Conservation (phyloP, 1,140 invertebrate species). For the Gryon sp. region DNA sequence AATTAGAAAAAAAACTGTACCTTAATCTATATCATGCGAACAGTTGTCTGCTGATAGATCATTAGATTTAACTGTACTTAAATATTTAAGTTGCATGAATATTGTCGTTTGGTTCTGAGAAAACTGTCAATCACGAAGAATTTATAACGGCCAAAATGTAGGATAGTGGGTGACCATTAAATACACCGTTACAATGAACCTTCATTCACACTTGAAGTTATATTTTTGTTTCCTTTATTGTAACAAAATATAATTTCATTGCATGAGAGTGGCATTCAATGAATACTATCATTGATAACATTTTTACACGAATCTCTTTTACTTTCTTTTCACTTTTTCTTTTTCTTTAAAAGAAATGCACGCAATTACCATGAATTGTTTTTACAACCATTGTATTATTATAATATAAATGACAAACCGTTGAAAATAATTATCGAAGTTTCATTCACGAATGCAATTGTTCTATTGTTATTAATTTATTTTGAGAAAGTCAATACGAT, state of each 20-base stretch:
- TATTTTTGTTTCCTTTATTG: constrained; percentile 33
- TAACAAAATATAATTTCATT: no score
- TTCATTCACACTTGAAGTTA: constrained; percentile 64
- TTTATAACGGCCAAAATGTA: constrained; percentile 69
- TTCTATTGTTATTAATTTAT: constrained; percentile 26
- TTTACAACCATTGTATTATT: constrained; percentile 12
- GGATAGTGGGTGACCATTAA: constrained; percentile 75
- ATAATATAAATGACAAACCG: not conserved
- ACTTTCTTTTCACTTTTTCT: no score
- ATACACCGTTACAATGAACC: constrained; percentile 77
- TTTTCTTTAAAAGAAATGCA: no score
- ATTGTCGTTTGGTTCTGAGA: constrained; percentile 47
- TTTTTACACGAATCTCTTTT: no score
- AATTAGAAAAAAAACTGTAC: no score
- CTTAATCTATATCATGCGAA: no score
- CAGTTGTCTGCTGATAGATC: constrained; percentile 26
- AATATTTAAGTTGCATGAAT: no score
- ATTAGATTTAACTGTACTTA: constrained; percentile 61
- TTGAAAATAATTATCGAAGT: constrained; percentile 11
- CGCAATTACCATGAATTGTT: constrained; percentile 13
- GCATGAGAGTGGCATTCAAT: no score
- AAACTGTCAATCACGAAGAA: constrained; percentile 54
- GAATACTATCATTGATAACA: no score
- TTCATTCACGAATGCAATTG: constrained; percentile 13
- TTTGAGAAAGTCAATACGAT: constrained; percentile 20